phyloP scores from a whole-genome alignment of 2,888 invertebrate genomes.

The Chrysotoxum bicinctum region DNA sequence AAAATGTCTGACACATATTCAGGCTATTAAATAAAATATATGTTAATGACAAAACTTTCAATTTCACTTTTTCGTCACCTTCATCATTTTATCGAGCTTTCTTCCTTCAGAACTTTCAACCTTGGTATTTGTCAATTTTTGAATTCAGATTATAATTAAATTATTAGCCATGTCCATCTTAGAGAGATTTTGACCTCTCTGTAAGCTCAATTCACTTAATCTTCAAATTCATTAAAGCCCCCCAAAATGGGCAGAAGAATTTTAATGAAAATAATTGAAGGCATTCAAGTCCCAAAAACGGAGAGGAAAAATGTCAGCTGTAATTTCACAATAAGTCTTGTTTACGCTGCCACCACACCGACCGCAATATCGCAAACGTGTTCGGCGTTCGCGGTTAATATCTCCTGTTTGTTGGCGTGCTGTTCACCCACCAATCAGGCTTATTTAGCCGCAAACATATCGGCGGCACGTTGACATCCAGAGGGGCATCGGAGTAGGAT shows the following conservation, averaged over 20 bases:
- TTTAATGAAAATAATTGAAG: conserved; percentile 69
- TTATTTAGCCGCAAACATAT: conserved; percentile 24
- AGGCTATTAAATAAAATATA: no score
- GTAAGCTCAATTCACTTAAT: background rate
- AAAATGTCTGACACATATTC: no score
- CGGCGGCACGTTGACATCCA: background rate
- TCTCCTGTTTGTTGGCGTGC: conserved; percentile 16
- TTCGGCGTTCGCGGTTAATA: conserved; percentile 13
- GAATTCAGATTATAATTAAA: no score
- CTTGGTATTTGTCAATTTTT: no score
- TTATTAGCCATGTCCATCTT: no score
- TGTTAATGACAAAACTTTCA: no score
- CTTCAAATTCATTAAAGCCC: background rate
- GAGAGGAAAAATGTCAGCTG: conserved; percentile 20
- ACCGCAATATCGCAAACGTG: background rate
- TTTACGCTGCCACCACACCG: background rate
- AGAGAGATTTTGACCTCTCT: background rate
- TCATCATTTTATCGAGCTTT: no score
- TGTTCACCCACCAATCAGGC: conserved; percentile 43
- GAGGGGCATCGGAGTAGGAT: background rate
- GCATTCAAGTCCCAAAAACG: conserved; percentile 43
- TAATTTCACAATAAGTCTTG: conserved; percentile 12
- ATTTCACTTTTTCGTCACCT: no score
- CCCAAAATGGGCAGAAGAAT: conserved; percentile 45
- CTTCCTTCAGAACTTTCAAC: no score